Base-by-base conservation (phyloP, 2,888 invertebrate species). In the Eilema sororculum region DNA sequence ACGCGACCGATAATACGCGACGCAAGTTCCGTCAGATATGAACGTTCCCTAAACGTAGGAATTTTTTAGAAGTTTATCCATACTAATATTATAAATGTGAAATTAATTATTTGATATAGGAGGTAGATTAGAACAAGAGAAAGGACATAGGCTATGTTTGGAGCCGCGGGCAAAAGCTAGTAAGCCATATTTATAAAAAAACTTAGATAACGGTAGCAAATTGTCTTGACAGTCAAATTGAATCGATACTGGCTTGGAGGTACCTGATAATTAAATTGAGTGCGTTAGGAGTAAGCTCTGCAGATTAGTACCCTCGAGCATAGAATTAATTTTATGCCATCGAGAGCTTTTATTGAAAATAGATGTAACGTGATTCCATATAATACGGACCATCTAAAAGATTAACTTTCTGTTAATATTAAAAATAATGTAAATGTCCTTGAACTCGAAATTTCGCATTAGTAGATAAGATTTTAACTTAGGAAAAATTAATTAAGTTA, bases 381-480 rank as follows among this genome's bases (percentile, higher is more conserved):
- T 4, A 22, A 58, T 58, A 58, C 57, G 12, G 59, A 22, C 28
- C 20, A 10, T 28, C 20, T 25, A 24, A 2, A 22, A 56, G 12
- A 12, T 57, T 2, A 57, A 24, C 28, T 28, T 20, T 30, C 20
- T 60, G 8, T 20, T 30, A 30, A 33, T 25, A 28, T 24, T 24
- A 12, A 57, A n/a, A 33, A 20, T 13, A 63, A 52, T 66, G 62
- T 52, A 68, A 68, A 72, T 72, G 59, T 72, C 69, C 63, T 65
- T 52, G 25, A 65, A 59, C 58, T 66, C 56, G 22, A 37, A 57
- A 16, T 56, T 33, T 46, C 46, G 25, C 60, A 59, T 59, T 67
- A 71, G 58, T 25, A 52, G 1, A 57, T 46, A 28, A 57, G 20
- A 4, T 56, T 46, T 65, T 58, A 13, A 58, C 25, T 33, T 41